phyloP scores from a whole-genome alignment of 1,140 invertebrate genomes.

The Cyrtorhinus lividipennis region DNA sequence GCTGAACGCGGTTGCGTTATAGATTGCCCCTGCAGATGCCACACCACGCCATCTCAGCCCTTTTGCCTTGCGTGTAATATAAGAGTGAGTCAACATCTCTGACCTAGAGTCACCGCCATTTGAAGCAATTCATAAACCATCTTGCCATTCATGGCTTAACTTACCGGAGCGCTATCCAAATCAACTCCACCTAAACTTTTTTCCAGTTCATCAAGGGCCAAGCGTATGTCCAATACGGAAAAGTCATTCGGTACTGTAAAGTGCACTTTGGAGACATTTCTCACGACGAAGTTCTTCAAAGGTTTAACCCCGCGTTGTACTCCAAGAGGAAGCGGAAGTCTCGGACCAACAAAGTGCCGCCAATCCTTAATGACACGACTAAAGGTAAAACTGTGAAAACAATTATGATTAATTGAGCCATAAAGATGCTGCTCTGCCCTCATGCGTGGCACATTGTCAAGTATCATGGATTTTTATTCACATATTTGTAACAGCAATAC shows the following conservation, averaged over 20 bases:
- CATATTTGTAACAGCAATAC: too few species aligned
- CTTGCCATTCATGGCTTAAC: neutral
- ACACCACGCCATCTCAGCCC: neutral
- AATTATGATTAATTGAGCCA: too few species aligned
- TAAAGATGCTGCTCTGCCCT: too few species aligned
- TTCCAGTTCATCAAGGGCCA: constrained; percentile 16
- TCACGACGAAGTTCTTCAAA: constrained; percentile 1
- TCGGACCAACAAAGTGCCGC: neutral
- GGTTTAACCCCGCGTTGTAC: constrained; percentile 11
- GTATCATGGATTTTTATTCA: too few species aligned
- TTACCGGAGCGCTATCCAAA: too few species aligned
- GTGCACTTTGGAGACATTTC: constrained; percentile 8
- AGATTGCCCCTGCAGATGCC: constrained; percentile 9
- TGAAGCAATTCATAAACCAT: too few species aligned
- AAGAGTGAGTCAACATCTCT: neutral
- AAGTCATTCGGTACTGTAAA: constrained; percentile 12
- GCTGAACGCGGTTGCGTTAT: neutral
- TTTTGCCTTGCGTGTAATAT: constrained; percentile 15
- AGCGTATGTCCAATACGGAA: constrained; percentile 14
- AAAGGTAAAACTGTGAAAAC: too few species aligned
- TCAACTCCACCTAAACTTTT: too few species aligned
- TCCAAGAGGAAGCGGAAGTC: constrained; percentile 1
- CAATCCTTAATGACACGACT: too few species aligned
- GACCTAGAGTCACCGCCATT: neutral
- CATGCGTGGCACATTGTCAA: too few species aligned